Evolutionary conservation across 35 echinoderm and acorn worm species (phyloP).

Genomic region (Heliocidaris tuberculata): DNA sequence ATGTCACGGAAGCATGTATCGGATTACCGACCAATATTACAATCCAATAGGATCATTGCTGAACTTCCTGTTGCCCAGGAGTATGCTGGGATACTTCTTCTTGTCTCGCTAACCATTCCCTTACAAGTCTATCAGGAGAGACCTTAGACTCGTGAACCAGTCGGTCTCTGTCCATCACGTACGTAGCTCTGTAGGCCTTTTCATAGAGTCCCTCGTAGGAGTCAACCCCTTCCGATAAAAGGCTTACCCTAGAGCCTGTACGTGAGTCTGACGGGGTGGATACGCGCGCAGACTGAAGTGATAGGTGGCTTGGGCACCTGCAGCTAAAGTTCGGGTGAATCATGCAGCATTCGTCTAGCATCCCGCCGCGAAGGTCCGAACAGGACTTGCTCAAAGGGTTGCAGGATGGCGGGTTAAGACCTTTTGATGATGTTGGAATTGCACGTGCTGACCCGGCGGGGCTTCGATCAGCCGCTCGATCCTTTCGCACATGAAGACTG

Average conservation of each 20-base stretch:
- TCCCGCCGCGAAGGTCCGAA: neutral
- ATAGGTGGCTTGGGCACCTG: constrained; percentile 51
- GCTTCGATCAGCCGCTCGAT: constrained; percentile 21
- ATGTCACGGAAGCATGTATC: no score
- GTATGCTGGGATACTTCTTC: constrained; percentile 36
- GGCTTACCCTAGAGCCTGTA: constrained; percentile 54
- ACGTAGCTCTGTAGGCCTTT: constrained; percentile 56
- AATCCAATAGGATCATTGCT: neutral
- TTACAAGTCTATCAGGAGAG: constrained; percentile 50
- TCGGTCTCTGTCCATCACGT: constrained; percentile 39
- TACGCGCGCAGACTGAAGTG: constrained; percentile 52
- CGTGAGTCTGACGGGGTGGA: constrained; percentile 63
- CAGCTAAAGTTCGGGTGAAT: constrained; percentile 38
- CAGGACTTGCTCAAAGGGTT: constrained; percentile 36
- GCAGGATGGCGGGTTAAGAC: constrained; percentile 5
- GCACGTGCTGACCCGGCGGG: constrained; percentile 23
- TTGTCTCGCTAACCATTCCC: constrained; percentile 63
- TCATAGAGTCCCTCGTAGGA: constrained; percentile 75
- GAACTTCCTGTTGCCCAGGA: constrained; percentile 33
- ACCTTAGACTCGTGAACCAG: constrained; percentile 48
- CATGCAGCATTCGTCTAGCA: constrained; percentile 30
- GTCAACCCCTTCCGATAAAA: constrained; percentile 65
- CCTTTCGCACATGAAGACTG: constrained; percentile 31
- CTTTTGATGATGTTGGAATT: neutral
- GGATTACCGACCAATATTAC: no score